Conservation (phyloP, 2,113 vertebrate genomes). For the Cebus imitator region DNA sequence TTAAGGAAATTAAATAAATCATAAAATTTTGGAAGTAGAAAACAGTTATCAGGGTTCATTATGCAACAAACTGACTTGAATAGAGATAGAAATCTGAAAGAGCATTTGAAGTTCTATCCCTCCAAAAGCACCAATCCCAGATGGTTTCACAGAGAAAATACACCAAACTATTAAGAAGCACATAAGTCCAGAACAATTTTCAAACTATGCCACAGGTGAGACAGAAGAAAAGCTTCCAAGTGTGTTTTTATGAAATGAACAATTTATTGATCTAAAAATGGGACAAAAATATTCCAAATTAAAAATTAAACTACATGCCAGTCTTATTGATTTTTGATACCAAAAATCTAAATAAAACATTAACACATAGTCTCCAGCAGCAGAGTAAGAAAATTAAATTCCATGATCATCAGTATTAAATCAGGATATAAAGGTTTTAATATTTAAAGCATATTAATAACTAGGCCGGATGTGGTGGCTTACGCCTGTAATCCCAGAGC, state of each 20-base stretch:
- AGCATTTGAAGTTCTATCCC: not conserved
- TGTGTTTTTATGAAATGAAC: not conserved
- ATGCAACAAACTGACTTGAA: not conserved
- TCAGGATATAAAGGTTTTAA: not conserved
- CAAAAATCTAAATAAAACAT: not conserved
- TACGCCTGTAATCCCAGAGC: too few relatives aligned
- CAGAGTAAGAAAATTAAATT: not conserved
- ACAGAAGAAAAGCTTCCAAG: not conserved
- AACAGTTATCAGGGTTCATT: not conserved
- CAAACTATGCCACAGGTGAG: too few relatives aligned
- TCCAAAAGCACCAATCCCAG: too few relatives aligned
- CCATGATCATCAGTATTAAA: not conserved
- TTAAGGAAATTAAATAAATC: not conserved
- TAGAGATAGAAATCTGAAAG: not conserved
- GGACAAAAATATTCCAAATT: not conserved
- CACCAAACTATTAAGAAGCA: too few relatives aligned
- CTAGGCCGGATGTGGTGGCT: too few relatives aligned
- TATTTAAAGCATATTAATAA: not conserved
- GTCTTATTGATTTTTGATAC: not conserved
- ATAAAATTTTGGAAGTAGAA: not conserved
- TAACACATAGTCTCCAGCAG: not conserved
- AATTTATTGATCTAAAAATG: not conserved
- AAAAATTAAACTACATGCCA: not conserved
- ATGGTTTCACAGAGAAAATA: not conserved
- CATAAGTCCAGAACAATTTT: fast-evolving